Evolutionary conservation across 23 tunicate genomes (phyloP), one percentile per base, ranked within the genome.

Genomic region (Trididemnum miniatum): DNA sequence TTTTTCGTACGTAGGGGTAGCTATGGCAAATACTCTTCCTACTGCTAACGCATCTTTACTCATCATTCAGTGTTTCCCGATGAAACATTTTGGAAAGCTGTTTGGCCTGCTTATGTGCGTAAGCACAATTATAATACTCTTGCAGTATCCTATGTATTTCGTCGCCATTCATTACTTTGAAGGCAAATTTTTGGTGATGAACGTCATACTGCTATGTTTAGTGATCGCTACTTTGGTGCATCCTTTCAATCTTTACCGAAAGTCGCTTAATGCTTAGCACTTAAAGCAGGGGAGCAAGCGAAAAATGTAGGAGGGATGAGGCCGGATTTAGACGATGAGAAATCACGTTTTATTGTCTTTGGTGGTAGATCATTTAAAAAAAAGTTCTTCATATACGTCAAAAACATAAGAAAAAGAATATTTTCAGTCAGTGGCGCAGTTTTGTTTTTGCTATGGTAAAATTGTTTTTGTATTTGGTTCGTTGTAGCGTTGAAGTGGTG

Each of bases 71-170:
- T 63, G 69, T 63, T 63, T 63, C n/a, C 69, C 69, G 28, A 24
- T 24, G 25, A 26, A 63, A 63, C 69, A 63, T 18, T 63, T 63
- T 63, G 69, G 69, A 18, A 63, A n/a, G 69, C 25, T 63, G 25
- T 24, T 15, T 24, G 69, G 27, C 28, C 5, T 63, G 18, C 4
- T 24, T 5, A 4, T 18, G 4, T 20, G 18, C 25, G 25, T 63
- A 26, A 4, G 25, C 4, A 5, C 69, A 20, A 63, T 24, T 4
- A 26, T 63, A 4, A 4, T 26, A n/a, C 7, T 26, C 7, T n/a
- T 63, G n/a, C 69, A 63, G 25, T 63, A 15, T 63, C 69, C 69
- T 20, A 4, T 63, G 18, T 63, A 20, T 63, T 63, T 15, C 28
- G 25, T 63, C 25, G 28, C 25, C n/a, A 26, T 63, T n/a, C 69